A percentile compares a stretch with the other conserved stretches of the same genome.
These are phyloP conservation scores for Ormyrus nitidulus DNA, from an alignment of 2,888 invertebrate genomes.

Conservation along the genomic window DNA sequence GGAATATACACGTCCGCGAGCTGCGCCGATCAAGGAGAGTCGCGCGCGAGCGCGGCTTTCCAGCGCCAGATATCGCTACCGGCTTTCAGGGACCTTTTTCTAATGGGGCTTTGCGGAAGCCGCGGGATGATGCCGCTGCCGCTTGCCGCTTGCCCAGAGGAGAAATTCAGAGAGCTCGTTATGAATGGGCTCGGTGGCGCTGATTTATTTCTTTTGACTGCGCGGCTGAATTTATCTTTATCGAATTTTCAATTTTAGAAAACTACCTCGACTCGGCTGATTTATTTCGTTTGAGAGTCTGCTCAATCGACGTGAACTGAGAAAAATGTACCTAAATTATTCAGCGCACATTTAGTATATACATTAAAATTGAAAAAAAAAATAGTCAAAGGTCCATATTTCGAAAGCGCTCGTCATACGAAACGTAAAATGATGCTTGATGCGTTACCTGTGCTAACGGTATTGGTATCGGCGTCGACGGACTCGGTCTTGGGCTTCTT, in stretches of 20 bases:
- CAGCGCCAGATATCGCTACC: constrained; percentile 1
- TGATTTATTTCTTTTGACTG: neutral
- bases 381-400: neutral
- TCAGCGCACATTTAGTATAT: too few relatives aligned
- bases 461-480: constrained; percentile 92
- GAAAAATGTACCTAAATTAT: too few relatives aligned
- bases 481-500: constrained; percentile 89
- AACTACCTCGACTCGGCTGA: too few relatives aligned
- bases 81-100: neutral
- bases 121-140: neutral
- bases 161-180: constrained; percentile 18
- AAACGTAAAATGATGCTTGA: neutral
- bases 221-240: too few relatives aligned
- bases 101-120: too few relatives aligned
- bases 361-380: too few relatives aligned
- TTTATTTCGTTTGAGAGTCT: too few relatives aligned
- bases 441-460: constrained; percentile 91
- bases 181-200: neutral
- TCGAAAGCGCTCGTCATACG: neutral
- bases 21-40: neutral
- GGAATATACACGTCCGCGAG: constrained; percentile 6
- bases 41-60: constrained; percentile 27
- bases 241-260: too few relatives aligned
- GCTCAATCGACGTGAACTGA: too few relatives aligned
- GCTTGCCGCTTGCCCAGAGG: neutral